Conservation (phyloP, 2,113 vertebrate genomes). For the Xerus inauris region DNA sequence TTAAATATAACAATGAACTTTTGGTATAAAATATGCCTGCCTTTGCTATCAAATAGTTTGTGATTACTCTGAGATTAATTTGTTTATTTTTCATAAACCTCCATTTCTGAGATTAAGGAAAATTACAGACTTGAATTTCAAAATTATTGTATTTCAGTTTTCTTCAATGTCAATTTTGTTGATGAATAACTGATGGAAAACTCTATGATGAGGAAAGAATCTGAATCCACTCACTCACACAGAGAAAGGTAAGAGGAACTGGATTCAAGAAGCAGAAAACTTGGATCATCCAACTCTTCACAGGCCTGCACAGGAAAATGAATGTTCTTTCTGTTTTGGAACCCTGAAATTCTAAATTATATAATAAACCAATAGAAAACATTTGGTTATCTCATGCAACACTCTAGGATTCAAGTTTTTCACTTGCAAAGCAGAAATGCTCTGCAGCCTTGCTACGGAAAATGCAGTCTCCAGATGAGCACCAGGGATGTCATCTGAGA, state of each 20-base stretch:
- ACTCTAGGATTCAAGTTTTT: background rate
- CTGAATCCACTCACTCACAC: background rate
- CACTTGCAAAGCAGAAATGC: background rate
- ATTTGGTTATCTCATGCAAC: background rate
- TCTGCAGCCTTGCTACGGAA: background rate
- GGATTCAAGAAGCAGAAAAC: background rate
- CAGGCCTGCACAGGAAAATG: background rate
- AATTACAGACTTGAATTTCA: background rate
- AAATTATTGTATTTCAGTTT: slow-evolving; percentile 40
- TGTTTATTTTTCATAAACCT: background rate
- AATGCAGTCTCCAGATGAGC: background rate
- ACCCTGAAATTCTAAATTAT: background rate
- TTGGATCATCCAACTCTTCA: background rate
- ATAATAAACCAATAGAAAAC: background rate
- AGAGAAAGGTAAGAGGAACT: background rate
- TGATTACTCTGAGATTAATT: slow-evolving; percentile 48
- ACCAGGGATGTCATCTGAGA: rapidly evolving
- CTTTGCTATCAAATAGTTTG: background rate
- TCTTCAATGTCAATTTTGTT: background rate
- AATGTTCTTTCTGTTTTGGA: background rate
- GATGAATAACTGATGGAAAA: background rate
- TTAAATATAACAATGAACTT: background rate
- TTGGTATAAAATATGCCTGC: background rate
- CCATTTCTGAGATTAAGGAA: background rate
- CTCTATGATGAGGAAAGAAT: background rate